Conservation (phyloP, 2,797 vertebrate species). For the Sparus aurata region DNA sequence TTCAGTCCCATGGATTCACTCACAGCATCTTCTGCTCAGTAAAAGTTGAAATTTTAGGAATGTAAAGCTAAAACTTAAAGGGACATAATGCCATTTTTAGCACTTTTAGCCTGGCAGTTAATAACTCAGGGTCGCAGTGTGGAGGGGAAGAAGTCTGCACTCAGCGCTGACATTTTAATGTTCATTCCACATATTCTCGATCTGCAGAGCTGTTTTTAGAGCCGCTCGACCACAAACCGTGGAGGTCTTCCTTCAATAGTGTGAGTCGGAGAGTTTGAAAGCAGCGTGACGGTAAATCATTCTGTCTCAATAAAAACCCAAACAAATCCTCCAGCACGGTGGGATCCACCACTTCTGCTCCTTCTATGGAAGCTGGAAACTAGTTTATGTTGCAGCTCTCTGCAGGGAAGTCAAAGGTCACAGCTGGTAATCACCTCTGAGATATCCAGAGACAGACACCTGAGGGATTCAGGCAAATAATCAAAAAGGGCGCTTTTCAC, state of each 20-base stretch:
- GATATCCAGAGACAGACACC: not conserved
- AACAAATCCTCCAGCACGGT: not conserved
- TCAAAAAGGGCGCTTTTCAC: no score
- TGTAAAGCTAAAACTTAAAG: conserved; percentile 37
- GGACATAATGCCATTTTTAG: conserved; percentile 47
- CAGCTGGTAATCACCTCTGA: not conserved
- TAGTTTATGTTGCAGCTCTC: not conserved
- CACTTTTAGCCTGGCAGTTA: conserved; percentile 41
- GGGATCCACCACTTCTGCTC: conserved; percentile 1
- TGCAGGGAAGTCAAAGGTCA: not conserved
- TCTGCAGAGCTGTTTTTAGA: conserved; percentile 8
- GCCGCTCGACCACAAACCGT: not conserved
- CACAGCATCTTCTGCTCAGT: not conserved
- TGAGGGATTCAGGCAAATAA: not conserved
- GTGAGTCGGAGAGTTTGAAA: not conserved
- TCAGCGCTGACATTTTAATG: conserved; percentile 10
- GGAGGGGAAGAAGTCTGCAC: conserved; percentile 6
- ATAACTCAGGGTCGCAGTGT: conserved; percentile 20
- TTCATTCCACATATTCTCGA: conserved; percentile 1
- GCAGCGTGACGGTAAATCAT: conserved; percentile 15
- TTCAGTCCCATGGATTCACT: not conserved
- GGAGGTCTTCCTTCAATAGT: not conserved
- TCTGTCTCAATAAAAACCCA: no score
- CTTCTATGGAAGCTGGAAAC: conserved; percentile 42
- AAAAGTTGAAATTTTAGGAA: conserved; percentile 47